Base-by-base conservation (phyloP, 2,888 invertebrate genomes). In the Diabrotica balteata region DNA sequence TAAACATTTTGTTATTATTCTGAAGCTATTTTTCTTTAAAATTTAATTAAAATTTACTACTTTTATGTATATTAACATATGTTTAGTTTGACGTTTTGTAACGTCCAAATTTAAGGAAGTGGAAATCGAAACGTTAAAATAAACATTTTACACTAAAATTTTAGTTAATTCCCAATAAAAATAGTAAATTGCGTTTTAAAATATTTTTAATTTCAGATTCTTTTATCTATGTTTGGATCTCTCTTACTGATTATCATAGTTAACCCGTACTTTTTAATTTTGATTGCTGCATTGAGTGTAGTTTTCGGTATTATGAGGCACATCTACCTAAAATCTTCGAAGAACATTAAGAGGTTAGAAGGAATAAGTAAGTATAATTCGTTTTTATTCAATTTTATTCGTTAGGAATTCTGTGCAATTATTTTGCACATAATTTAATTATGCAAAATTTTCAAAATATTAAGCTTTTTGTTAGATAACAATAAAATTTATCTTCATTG, bases 271-370 rank as follows among this genome's bases (percentile, higher is more conserved):
- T 84, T 86, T 59, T 72, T 86, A 62, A 78, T 86, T 17, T 82
- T 86, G 1, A 84, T 87, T 7, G 78, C 70, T 6, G 85, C 91
- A 0, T 85, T 92, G 0, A 81, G 87, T 2, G 81, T 88, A 2
- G 82, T 90, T 71, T 92, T 92, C 80, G 85, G 88, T 72, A 81
- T 88, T 45, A 83, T 92, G n/a, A 84, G 92, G 59, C 78, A 86
- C 10, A 86, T 91, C 72, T 93, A 91, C 81, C 86, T 93, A 63
- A 83, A 86, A 59, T 90, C 92, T 0, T 89, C 91, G 0, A 87
- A 91, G 65, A 91, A 91, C 76, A 86, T 93, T 57, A 93, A 89
- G 82, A 84, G 89, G 7, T 81, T 90, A n/a, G 90, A 90, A 84
- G 90, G 89, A 76, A 88, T 89, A 75, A 88, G 90, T 90, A 82